Evolutionary conservation across 2,113 vertebrate species (phyloP).

Genomic region (Vulpes ferrilata): DNA sequence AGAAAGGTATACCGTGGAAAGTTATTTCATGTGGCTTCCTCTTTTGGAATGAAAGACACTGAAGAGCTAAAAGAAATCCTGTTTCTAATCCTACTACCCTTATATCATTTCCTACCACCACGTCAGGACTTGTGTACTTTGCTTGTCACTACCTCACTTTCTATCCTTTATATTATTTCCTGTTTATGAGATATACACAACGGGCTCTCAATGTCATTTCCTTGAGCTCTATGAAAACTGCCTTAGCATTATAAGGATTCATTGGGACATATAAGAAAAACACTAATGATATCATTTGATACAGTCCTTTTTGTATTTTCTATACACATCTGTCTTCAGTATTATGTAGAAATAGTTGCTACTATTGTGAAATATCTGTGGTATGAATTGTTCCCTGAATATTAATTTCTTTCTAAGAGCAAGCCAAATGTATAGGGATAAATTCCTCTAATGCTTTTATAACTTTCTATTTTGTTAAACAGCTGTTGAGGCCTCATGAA

Average conservation of each 20-base stretch:
- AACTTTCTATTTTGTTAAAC: background rate
- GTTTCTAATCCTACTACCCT: background rate
- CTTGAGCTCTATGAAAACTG: background rate
- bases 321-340: background rate
- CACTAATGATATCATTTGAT: background rate
- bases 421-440: background rate
- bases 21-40: background rate
- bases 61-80: background rate
- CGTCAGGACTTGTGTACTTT: background rate
- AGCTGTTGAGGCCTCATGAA: background rate
- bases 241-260: background rate
- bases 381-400: background rate
- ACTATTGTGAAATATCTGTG: background rate
- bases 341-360: background rate
- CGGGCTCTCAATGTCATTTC: background rate
- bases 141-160: background rate
- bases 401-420: background rate
- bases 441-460: background rate
- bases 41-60: background rate
- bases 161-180: background rate
- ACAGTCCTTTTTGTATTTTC: background rate
- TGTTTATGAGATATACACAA: background rate
- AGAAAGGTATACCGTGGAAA: background rate
- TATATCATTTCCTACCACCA: background rate
- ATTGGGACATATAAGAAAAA: background rate